These are phyloP conservation scores for Xenentodon cancila DNA, from an alignment of 2,797 vertebrate genomes.

Conservation along the genomic window DNA sequence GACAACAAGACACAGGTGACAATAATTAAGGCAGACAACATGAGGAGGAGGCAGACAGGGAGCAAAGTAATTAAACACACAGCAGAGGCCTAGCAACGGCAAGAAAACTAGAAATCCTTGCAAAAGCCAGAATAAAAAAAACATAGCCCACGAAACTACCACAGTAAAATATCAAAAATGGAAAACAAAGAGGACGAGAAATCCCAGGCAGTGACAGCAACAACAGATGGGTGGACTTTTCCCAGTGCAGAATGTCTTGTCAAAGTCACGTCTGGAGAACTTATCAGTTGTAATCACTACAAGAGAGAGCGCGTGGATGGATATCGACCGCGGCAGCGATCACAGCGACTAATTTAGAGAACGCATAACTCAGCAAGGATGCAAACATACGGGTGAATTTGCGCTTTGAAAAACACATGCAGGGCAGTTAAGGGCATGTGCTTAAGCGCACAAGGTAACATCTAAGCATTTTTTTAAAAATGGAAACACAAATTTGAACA, in stretches of 20 bases:
- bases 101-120: no score
- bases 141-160: no score
- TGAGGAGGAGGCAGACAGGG: no score
- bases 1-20: no score
- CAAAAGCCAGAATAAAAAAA: no score
- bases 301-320: conserved; percentile 30
- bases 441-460: conserved; percentile 41
- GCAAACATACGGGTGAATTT: conserved; percentile 66
- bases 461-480: conserved; percentile 37
- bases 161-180: no score
- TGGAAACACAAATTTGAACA: conserved; percentile 40
- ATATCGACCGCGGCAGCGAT: conserved; percentile 57
- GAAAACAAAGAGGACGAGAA: no score
- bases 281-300: conserved; percentile 65
- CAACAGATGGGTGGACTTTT: no score
- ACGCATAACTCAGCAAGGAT: conserved; percentile 79
- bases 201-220: no score
- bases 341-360: conserved; percentile 70
- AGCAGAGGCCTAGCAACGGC: no score
- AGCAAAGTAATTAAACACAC: no score
- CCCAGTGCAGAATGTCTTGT: conserved; percentile 61
- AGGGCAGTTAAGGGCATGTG: conserved; percentile 64
- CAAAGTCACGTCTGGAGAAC: conserved; percentile 41
- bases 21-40: no score
- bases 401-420: conserved; percentile 65